Conservation (phyloP, 92 coral and sea anemone genomes). For the Virgularia gustaviana region DNA sequence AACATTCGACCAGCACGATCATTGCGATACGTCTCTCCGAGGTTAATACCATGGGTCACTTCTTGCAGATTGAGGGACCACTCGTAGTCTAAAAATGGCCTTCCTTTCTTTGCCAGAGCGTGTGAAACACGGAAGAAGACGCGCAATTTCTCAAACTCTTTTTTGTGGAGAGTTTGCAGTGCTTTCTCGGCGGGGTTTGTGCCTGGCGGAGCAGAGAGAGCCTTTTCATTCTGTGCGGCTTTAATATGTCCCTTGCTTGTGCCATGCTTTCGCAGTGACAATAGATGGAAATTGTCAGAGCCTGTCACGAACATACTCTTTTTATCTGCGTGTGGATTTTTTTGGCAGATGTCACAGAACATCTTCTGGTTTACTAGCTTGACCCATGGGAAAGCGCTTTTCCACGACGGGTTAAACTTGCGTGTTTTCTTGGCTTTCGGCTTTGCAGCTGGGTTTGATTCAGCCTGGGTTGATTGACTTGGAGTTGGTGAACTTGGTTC, state of each 20-base stretch:
- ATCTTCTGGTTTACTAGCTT: background rate
- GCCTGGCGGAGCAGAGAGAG: background rate
- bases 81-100: slow-evolving; percentile 18
- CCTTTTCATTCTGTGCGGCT: background rate
- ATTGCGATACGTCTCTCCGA: slow-evolving; percentile 26
- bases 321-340: background rate
- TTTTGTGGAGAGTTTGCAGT: background rate
- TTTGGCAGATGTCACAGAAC: background rate
- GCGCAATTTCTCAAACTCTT: background rate
- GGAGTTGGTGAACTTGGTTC: too few relatives aligned
- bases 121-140: background rate
- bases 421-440: background rate
- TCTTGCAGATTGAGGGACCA: slow-evolving; percentile 15
- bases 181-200: slow-evolving; percentile 1
- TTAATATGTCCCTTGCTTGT: background rate
- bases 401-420: background rate
- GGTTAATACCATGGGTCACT: background rate
- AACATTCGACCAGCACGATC: slow-evolving; percentile 19
- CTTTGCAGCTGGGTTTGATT: too few relatives aligned
- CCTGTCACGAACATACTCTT: background rate
- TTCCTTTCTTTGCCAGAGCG: slow-evolving; percentile 16
- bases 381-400: background rate
- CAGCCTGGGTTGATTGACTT: too few relatives aligned
- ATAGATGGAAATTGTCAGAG: background rate
- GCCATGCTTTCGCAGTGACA: slow-evolving; percentile 1